phyloP scores from a whole-genome alignment of 2,113 vertebrate genomes.

The Fregata magnificens region DNA sequence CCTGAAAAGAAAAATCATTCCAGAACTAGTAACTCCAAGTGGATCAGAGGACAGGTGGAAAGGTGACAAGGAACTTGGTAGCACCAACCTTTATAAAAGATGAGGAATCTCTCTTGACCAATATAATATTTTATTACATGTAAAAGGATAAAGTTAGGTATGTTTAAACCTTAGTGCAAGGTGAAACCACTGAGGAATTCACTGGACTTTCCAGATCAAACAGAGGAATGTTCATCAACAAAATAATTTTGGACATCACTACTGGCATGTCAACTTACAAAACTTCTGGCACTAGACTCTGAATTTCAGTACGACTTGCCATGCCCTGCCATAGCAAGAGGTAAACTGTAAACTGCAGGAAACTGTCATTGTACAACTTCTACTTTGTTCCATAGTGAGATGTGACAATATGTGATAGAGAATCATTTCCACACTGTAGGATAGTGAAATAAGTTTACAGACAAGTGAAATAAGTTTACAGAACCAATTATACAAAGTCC shows the following conservation, averaged over 20 bases:
- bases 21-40: not conserved
- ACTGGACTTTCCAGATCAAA: not conserved
- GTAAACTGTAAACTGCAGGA: not conserved
- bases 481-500: not conserved
- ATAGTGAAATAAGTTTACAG: not conserved
- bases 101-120: not conserved
- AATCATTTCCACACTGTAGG: not conserved
- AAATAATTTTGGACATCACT: not conserved
- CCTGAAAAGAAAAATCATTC: not conserved
- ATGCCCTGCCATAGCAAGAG: not conserved
- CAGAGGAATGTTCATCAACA: not conserved
- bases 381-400: not conserved
- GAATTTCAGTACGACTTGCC: not conserved
- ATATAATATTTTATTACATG: accelerated
- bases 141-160: not conserved
- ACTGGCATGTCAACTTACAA: not conserved
- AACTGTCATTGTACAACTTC: not conserved
- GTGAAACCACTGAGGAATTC: not conserved
- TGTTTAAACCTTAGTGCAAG: not conserved
- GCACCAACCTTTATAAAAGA: not conserved
- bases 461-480: not conserved
- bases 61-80: not conserved
- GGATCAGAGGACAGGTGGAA: not conserved
- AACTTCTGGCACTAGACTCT: not conserved
- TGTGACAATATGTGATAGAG: not conserved